Evolutionary conservation across 2,113 vertebrate species (phyloP).

Genomic region (Gila orcuttii): DNA sequence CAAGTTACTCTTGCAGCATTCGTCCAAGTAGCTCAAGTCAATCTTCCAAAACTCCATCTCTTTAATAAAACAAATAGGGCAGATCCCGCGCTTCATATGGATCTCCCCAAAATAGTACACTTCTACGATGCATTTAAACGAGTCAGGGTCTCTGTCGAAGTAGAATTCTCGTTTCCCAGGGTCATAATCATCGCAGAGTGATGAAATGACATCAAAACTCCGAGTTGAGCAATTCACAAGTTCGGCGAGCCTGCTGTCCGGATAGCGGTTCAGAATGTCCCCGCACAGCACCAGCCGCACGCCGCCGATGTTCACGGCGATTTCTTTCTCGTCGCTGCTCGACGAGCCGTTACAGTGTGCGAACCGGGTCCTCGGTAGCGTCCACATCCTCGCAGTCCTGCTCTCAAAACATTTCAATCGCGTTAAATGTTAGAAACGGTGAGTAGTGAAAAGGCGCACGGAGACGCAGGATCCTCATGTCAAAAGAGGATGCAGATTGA

Average conservation of each 20-base stretch:
- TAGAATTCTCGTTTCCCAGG: slow-evolving; percentile 91
- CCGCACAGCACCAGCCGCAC: slow-evolving; percentile 86
- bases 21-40: slow-evolving; percentile 88
- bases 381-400: slow-evolving; percentile 41
- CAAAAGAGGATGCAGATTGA: background rate
- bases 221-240: slow-evolving; percentile 82
- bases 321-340: slow-evolving; percentile 79
- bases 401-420: slow-evolving; percentile 17
- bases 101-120: slow-evolving; percentile 94
- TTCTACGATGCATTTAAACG: slow-evolving; percentile 93
- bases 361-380: slow-evolving; percentile 47
- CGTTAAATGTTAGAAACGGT: background rate
- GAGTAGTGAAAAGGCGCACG: background rate
- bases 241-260: slow-evolving; percentile 92
- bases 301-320: slow-evolving; percentile 94
- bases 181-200: slow-evolving; percentile 97
- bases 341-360: slow-evolving; percentile 43
- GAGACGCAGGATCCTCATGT: background rate
- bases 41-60: slow-evolving; percentile 99
- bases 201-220: slow-evolving; percentile 84
- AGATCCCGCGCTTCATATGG: slow-evolving; percentile 95
- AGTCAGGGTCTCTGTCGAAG: slow-evolving; percentile 95
- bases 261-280: slow-evolving; percentile 87
- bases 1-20: slow-evolving; percentile 92
- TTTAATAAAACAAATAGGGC: slow-evolving; percentile 95